Evolutionary conservation across 2,113 vertebrate genomes (phyloP).

Genomic region (Urocitellus parryii): DNA sequence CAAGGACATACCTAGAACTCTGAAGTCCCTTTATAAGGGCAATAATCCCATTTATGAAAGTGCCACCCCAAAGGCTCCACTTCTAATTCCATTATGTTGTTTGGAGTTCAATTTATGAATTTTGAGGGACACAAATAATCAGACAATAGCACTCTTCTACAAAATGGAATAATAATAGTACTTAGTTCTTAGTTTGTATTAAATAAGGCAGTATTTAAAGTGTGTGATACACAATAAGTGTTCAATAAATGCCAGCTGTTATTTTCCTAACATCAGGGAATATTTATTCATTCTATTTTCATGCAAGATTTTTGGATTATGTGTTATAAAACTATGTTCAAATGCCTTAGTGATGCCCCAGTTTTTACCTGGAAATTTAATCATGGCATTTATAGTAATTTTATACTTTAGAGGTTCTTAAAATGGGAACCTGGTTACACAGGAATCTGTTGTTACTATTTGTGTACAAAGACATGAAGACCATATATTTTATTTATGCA

Average conservation of each 20-base stretch:
- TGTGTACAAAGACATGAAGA: not conserved
- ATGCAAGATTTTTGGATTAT: not conserved
- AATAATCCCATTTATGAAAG: not conserved
- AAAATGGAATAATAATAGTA: not conserved
- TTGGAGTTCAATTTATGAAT: not conserved
- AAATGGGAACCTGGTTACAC: conserved; percentile 8
- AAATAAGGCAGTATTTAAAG: not conserved
- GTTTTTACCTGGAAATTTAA: not conserved
- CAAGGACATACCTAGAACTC: not conserved
- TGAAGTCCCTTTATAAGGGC: not conserved
- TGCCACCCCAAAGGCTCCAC: not conserved
- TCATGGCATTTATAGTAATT: not conserved
- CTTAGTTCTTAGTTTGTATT: not conserved
- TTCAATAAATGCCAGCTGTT: not conserved
- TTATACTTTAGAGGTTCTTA: conserved; percentile 13
- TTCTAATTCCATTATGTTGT: not conserved
- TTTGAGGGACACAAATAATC: not conserved
- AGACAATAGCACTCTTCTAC: not conserved
- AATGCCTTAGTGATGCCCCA: not conserved
- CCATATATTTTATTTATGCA: not conserved
- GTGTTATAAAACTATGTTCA: not conserved
- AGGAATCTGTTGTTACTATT: not conserved
- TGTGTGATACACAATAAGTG: not conserved
- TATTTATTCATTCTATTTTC: not conserved
- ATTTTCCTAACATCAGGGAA: not conserved